Percentiles rank a stretch among this genome's conserved stretches.
Conservation (phyloP, 2,113 vertebrate genomes). For the Lutjanus erythropterus region DNA sequence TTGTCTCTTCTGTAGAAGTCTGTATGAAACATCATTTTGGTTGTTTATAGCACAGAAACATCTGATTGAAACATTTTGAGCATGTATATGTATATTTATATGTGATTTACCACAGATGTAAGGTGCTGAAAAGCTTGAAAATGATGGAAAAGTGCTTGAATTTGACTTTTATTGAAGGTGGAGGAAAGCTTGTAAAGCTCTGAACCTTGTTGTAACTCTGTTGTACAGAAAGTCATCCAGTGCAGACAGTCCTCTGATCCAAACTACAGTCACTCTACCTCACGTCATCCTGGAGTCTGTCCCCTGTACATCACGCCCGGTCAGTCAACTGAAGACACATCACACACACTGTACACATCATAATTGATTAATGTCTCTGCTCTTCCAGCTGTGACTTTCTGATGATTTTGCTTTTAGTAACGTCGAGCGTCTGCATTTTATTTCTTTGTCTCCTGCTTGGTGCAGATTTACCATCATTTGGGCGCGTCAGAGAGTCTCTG, state of each 20-base stretch:
- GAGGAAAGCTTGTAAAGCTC: no score
- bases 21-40: no score
- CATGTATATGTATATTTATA: no score
- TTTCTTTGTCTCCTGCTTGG: not conserved
- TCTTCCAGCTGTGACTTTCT: not conserved
- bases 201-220: not conserved
- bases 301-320: slow-evolving; percentile 94
- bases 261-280: slow-evolving; percentile 90
- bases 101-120: no score
- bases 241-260: slow-evolving; percentile 87
- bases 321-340: slow-evolving; percentile 66
- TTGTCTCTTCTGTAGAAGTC: no score
- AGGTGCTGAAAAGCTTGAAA: no score
- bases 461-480: slow-evolving; percentile 94
- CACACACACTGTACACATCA: not conserved
- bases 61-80: no score
- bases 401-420: no score
- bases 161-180: not conserved
- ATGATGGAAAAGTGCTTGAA: no score
- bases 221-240: slow-evolving; percentile 69
- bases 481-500: slow-evolving; percentile 94
- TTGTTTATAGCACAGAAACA: no score
- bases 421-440: no score
- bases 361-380: not conserved
- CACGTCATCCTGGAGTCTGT: slow-evolving; percentile 92